Percentiles rank a stretch among this genome's conserved stretches.
phyloP scores from a whole-genome alignment of 2,113 vertebrate genomes.

The Ictidomys tridecemlineatus region DNA sequence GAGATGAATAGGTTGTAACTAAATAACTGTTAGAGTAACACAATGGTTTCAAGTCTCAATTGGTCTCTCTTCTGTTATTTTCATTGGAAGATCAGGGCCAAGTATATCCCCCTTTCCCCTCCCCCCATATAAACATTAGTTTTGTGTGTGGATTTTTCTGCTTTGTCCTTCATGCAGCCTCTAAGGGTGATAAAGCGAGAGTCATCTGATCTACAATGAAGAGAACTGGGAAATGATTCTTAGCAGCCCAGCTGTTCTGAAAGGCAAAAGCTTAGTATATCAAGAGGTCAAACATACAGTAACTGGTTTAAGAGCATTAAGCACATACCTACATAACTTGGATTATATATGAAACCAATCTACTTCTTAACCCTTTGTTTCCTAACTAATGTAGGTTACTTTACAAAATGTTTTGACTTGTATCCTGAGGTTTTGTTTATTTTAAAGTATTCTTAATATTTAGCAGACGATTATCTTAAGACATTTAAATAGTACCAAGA shows the following conservation, averaged over 20 bases:
- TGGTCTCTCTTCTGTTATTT: constrained; percentile 6
- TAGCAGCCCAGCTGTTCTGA: constrained; percentile 93
- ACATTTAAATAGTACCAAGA: constrained; percentile 49
- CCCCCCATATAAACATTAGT: constrained; percentile 92
- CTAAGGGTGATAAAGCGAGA: constrained; percentile 96
- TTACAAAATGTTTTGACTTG: constrained; percentile 32
- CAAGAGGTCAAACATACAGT: constrained; percentile 74
- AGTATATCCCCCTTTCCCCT: constrained; percentile 64
- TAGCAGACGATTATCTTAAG: constrained; percentile 20
- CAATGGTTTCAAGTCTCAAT: constrained; percentile 32
- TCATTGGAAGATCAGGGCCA: constrained; percentile 27
- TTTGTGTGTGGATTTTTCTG: constrained; percentile 89
- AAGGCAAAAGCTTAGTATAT: constrained; percentile 75
- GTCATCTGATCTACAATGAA: constrained; percentile 93
- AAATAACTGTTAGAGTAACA: constrained; percentile 42
- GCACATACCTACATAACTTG: constrained; percentile 2
- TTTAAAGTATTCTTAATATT: constrained; percentile 62
- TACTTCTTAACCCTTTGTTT: neutral
- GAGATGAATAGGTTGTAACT: constrained; percentile 53
- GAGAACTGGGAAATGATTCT: constrained; percentile 94
- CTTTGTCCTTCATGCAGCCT: constrained; percentile 97
- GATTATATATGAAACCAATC: constrained; percentile 37
- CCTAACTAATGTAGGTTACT: constrained; percentile 30
- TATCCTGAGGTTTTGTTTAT: neutral
- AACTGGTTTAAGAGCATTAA: constrained; percentile 54